Base-by-base conservation (phyloP, 2,888 invertebrate genomes). In the Pandemis heparana region DNA sequence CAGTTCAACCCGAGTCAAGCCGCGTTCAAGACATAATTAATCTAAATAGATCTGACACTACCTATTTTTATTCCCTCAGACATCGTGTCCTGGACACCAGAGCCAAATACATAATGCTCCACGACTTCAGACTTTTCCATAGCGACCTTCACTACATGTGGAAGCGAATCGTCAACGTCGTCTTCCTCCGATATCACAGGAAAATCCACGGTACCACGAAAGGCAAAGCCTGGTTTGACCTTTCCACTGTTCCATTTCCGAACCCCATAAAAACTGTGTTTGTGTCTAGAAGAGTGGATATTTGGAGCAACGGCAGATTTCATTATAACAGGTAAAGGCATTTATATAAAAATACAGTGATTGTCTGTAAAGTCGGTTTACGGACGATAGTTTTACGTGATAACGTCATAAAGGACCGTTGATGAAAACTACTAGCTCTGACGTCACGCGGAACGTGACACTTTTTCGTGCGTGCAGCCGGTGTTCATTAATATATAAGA, bases 231-330 rank as follows among this genome's bases (percentile, higher is more conserved):
- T 97, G 96, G 95, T 97, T 96, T 77, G 96, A 96, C 81, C 87
- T 98, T 0, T 95, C 96, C 1, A 97, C 97, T 0, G 96, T 97
- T 1, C 96, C 97, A 0, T 98, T 96, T 87, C 97, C 98, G 0
- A 95, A 95, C 14, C 95, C 95, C 0, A 81, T 80, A n/a, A 83
- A 84, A 80, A 83, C 92, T 0, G 89, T 95, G 9, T 92, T 97
- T 23, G 91, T 96, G 1, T 95, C 96, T 0, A 93, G 95, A 77
- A 92, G 96, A 74, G 86, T 97, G 14, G 96, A 96, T 80, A 95
- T 95, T 53, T 98, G 97, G 97, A 92, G 95, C 46, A 88, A 94
- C 63, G 95, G 95, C 0, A 95, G 94, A 82, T 96, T 96, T 80
- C 94, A 95, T 73, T 95, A 95, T 79, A 91, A 89, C 62, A 84